phyloP scores from a whole-genome alignment of 2,113 vertebrate species.

The Ailurus styani region DNA sequence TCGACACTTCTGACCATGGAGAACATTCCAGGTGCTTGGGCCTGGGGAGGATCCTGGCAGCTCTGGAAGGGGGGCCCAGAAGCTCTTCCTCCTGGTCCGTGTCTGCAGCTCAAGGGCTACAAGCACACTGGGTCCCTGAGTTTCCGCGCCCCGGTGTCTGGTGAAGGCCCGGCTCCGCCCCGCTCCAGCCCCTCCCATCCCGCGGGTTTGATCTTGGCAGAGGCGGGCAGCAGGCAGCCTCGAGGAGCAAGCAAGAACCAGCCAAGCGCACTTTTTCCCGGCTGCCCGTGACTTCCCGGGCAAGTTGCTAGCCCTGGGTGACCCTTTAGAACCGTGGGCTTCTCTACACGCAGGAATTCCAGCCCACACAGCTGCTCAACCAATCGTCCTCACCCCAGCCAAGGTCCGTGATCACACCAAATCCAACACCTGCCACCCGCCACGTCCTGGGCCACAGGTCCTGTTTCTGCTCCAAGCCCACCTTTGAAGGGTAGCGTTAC shows the following conservation, averaged over 20 bases:
- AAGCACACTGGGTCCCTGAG: background rate
- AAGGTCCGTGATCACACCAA: background rate
- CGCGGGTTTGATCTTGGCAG: rapidly evolving
- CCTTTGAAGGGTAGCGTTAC: constrained; percentile 61
- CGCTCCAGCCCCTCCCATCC: too few species aligned
- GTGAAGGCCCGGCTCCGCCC: background rate
- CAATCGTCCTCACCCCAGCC: background rate
- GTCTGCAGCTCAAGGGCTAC: background rate
- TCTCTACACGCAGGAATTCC: background rate
- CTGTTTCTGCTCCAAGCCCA: constrained; percentile 56
- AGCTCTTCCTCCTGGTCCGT: background rate
- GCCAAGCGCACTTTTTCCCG: background rate
- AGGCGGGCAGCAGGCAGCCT: background rate
- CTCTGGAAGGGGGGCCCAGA: background rate
- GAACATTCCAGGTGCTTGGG: background rate
- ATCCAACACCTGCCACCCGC: background rate
- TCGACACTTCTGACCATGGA: background rate
- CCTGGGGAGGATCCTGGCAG: background rate
- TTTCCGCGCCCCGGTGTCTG: background rate
- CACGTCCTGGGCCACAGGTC: constrained; percentile 35
- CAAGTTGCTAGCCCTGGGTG: background rate
- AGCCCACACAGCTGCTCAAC: rapidly evolving
- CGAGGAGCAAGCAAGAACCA: rapidly evolving
- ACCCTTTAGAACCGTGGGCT: background rate
- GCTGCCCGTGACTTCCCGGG: background rate